These are phyloP conservation scores for Hermatobates lingyangjiaoensis DNA, from an alignment of 1,140 invertebrate genomes.

Conservation along the genomic window DNA sequence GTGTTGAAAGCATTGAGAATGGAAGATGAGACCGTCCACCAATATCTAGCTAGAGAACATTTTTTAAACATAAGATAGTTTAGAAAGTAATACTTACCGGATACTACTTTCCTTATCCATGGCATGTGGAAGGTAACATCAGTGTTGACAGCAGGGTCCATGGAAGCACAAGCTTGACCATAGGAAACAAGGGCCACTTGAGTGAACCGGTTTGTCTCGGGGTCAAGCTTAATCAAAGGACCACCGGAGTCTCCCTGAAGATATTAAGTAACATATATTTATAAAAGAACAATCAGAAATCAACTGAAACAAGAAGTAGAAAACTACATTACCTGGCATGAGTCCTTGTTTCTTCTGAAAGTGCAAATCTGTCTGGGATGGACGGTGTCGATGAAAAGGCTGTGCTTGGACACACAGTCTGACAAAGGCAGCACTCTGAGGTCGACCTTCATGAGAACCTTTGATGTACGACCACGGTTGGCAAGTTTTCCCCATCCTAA, in stretches of 20 bases:
- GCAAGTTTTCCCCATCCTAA: conserved; percentile 42
- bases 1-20: too few species aligned
- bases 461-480: conserved; percentile 32
- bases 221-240: conserved; percentile 36
- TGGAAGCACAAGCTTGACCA: conserved; percentile 29
- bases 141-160: conserved; percentile 29
- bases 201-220: conserved; percentile 24
- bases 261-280: too few species aligned
- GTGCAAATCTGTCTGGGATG: conserved; percentile 42
- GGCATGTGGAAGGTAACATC: conserved; percentile 28
- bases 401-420: conserved; percentile 25
- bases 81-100: too few species aligned
- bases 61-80: too few species aligned
- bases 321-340: conserved; percentile 32
- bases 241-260: conserved; percentile 51
- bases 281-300: background rate
- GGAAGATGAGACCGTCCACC: too few species aligned
- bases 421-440: conserved; percentile 34
- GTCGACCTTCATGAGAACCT: conserved; percentile 34
- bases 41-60: too few species aligned
- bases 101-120: too few species aligned
- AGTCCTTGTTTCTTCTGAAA: conserved; percentile 35
- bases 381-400: conserved; percentile 6
- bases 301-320: background rate
- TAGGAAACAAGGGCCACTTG: conserved; percentile 33